A percentile compares a stretch with the other conserved stretches of the same genome.
Conservation (phyloP, 2,113 vertebrate species). For the Morone saxatilis region DNA sequence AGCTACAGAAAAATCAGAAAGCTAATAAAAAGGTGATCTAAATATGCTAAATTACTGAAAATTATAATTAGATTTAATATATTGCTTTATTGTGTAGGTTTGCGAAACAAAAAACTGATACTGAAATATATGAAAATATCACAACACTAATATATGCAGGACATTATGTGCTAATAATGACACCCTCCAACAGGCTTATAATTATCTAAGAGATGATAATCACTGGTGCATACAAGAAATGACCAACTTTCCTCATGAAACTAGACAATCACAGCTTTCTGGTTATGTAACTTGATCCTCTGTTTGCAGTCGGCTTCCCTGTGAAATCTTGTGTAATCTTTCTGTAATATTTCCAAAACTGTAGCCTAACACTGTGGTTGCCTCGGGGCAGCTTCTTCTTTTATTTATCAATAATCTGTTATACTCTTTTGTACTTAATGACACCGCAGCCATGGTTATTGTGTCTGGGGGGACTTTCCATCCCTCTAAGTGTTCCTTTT, state of each 20-base stretch:
- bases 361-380: not conserved
- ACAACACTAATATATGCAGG: not conserved
- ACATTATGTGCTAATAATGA: not conserved
- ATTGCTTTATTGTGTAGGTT: not conserved
- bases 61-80: not conserved
- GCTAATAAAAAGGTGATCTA: not conserved
- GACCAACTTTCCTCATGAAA: slow-evolving; percentile 3
- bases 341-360: slow-evolving; percentile 37
- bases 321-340: slow-evolving; percentile 36
- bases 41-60: too few relatives aligned
- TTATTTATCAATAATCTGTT: slow-evolving; percentile 24
- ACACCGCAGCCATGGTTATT: not conserved
- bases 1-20: too few relatives aligned
- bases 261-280: slow-evolving; percentile 2
- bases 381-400: slow-evolving; percentile 1
- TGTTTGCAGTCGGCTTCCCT: slow-evolving; percentile 27
- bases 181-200: not conserved
- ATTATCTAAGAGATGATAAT: not conserved
- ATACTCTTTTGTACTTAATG: not conserved
- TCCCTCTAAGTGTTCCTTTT: not conserved
- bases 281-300: slow-evolving; percentile 23
- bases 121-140: not conserved
- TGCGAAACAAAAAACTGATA: not conserved
- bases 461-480: not conserved
- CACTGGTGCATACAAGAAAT: not conserved